phyloP scores from a whole-genome alignment of 2,888 invertebrate species.

The Parnassius apollo region DNA sequence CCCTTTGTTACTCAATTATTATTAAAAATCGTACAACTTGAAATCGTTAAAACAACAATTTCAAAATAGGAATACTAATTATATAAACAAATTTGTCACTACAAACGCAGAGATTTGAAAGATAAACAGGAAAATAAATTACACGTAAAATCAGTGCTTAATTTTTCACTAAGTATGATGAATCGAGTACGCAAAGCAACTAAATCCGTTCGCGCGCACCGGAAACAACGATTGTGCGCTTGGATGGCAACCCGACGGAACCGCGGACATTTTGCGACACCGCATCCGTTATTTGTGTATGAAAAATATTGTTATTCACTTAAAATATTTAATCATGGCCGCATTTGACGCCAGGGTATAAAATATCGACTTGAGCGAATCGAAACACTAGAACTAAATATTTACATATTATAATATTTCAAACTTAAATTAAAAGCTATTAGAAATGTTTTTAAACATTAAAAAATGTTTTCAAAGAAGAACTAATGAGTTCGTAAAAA shows the following conservation, averaged over 20 bases:
- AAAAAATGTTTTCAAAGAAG: no score
- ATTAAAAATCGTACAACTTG: no score
- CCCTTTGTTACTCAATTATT: no score
- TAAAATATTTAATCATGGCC: conserved; percentile 1
- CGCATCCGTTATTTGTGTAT: conserved; percentile 28
- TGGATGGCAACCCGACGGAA: conserved; percentile 34
- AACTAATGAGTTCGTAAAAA: no score
- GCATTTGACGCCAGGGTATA: no score
- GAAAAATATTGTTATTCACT: conserved; percentile 29
- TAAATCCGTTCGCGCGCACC: conserved; percentile 28
- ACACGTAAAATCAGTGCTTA: conserved; percentile 12
- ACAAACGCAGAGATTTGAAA: conserved; percentile 4
- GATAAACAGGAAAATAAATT: conserved; percentile 9
- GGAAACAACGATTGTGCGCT: conserved; percentile 33
- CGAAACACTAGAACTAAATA: no score
- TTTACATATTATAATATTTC: no score
- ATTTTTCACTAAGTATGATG: conserved; percentile 27
- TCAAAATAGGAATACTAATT: no score
- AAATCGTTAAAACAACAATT: no score
- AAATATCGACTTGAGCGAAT: no score
- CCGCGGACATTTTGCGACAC: conserved; percentile 31
- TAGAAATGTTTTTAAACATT: no score
- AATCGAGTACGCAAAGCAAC: conserved; percentile 18
- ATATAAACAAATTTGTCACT: conserved; percentile 4
- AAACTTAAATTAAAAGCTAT: no score